Conservation (phyloP, 2,113 vertebrate species). For the Chionodraco myersi region DNA sequence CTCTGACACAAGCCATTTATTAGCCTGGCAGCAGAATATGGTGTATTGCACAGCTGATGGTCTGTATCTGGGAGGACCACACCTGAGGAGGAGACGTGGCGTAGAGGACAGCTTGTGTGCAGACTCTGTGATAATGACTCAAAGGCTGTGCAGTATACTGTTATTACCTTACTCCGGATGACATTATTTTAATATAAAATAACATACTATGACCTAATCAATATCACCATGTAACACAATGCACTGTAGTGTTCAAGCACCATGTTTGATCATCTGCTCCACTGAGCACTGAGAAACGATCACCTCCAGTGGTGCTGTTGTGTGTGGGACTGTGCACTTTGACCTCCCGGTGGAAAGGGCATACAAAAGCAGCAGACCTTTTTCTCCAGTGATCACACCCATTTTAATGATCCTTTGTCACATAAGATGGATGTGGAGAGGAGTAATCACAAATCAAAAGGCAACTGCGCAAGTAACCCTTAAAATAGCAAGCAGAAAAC, state of each 20-base stretch:
- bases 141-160: constrained; percentile 21
- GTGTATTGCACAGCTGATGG: constrained; percentile 79
- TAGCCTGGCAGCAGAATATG: constrained; percentile 84
- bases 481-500: background rate
- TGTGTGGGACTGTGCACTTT: constrained; percentile 58
- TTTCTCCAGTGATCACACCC: constrained; percentile 24
- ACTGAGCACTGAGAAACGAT: constrained; percentile 65
- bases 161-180: background rate
- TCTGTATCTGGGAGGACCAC: constrained; percentile 76
- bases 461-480: background rate
- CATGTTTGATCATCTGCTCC: constrained; percentile 73
- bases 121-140: constrained; percentile 31
- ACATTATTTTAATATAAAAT: constrained; percentile 1
- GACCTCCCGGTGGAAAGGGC: constrained; percentile 57
- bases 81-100: constrained; percentile 64
- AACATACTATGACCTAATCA: constrained; percentile 29
- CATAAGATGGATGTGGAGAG: background rate
- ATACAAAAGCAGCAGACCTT: background rate
- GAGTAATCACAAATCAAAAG: background rate
- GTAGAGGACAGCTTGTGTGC: constrained; percentile 22
- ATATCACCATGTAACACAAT: constrained; percentile 13
- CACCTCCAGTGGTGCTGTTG: constrained; percentile 47
- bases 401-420: constrained; percentile 19
- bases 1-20: constrained; percentile 97
- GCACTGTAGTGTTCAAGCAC: constrained; percentile 14